Evolutionary conservation across 1,140 invertebrate species (phyloP), one percentile per base, ranked within the genome.

Genomic region (Drosophila orena): DNA sequence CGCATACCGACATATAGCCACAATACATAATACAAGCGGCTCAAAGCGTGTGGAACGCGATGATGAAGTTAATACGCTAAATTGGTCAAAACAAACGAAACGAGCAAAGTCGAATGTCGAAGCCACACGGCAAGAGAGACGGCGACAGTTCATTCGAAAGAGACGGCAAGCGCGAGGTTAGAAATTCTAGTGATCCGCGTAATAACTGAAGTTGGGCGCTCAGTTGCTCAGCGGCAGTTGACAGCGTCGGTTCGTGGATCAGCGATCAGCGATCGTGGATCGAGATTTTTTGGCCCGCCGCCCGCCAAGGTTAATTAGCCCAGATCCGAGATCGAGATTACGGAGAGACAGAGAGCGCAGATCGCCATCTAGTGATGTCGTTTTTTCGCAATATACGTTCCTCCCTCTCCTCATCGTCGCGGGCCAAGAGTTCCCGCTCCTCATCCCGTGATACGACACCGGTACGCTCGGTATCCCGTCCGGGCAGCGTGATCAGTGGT

Each of bases 351-450:
- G 47, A 24, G 38, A 56, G 10, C 24, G 55, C 55, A 49, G 44
- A 68, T 38, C 69, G 64, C 50, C 52, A 34, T 11, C 24, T 14
- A 37, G 61, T 44, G 46, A 92, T 92, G 91, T 92, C 91, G 70
- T 91, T 92, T 76, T 92, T 92, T 76, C 91, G 91, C 64, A 92
- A 86, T 42, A 83, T 92, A 34, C 91, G 91, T 50, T 80, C 90
- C 15, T 80, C 91, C 42, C 69, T 91, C 59, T 74, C 83, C 53
- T 85, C 83, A 35, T 85, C 78, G 47, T 88, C 91, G 37, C 71
- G 91, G 15, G 80, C 78, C 69, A 90, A 91, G 68, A 91, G 81
- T 46, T 70, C 65, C 43, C 76, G 88, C 62, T 70, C 52, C 68
- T 80, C 84, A 4, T 90, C 90, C 43, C 90, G 91, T 50, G 90